phyloP scores from a whole-genome alignment of 2,888 invertebrate species.

The Chirona hameri region DNA sequence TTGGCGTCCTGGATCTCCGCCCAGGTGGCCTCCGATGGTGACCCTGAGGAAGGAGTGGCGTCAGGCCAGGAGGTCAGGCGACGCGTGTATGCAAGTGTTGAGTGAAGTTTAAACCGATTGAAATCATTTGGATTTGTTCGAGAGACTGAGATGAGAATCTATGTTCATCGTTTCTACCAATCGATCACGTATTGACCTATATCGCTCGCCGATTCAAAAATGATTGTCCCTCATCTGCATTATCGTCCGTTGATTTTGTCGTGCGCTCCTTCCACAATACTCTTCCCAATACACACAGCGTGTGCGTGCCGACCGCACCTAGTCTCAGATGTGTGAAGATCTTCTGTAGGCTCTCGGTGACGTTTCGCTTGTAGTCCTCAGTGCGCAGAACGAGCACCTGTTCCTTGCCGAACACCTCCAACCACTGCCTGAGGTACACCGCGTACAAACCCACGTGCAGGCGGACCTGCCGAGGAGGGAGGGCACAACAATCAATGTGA shows the following conservation, averaged over 20 bases:
- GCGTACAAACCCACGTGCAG: slow-evolving; percentile 36
- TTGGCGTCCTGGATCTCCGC: neutral
- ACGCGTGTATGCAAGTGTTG: too few species aligned
- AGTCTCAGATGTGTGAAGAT: slow-evolving; percentile 35
- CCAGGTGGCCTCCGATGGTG: neutral
- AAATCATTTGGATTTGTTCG: too few species aligned
- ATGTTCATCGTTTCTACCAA: neutral
- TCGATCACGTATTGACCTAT: neutral
- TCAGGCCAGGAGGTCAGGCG: neutral
- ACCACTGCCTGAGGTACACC: slow-evolving; percentile 34
- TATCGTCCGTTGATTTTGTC: too few species aligned
- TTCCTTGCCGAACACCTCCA: slow-evolving; percentile 32
- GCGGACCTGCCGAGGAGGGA: slow-evolving; percentile 30
- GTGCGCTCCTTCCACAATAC: too few species aligned
- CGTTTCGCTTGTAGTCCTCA: slow-evolving; percentile 35
- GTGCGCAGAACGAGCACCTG: slow-evolving; percentile 35
- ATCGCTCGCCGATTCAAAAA: too few species aligned
- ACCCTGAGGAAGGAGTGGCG: neutral
- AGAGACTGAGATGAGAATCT: neutral
- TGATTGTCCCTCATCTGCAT: too few species aligned
- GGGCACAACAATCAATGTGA: too few species aligned
- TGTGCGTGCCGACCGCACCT: slow-evolving; percentile 23
- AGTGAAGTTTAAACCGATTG: too few species aligned
- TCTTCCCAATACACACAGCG: too few species aligned
- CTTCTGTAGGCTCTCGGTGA: slow-evolving; percentile 13